Evolutionary conservation across 2,888 invertebrate genomes (phyloP).

Genomic region (Acanthoscelides obtectus): DNA sequence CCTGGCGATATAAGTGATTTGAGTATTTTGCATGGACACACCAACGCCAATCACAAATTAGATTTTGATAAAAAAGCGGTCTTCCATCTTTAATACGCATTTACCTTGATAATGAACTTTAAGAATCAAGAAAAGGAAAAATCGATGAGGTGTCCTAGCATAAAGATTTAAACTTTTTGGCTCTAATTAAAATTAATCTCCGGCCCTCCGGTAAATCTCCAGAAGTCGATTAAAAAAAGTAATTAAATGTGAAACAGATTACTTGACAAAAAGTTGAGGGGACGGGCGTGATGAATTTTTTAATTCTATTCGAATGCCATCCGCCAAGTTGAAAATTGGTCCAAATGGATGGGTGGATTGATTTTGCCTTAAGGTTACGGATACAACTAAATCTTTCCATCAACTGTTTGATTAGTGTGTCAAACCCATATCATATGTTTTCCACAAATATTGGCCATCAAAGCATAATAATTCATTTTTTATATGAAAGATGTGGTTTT

Average conservation of each 20-base stretch:
- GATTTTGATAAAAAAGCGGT: too few relatives aligned
- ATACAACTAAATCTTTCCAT: too few relatives aligned
- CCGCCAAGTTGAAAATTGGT: not conserved
- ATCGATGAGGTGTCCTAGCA: not conserved
- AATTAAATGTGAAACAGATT: constrained; percentile 34
- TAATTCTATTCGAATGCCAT: constrained; percentile 36
- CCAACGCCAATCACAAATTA: too few relatives aligned
- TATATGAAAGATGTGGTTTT: too few relatives aligned
- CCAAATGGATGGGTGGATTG: not conserved
- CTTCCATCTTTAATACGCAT: too few relatives aligned
- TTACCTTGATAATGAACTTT: too few relatives aligned
- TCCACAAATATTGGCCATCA: too few relatives aligned
- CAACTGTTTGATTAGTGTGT: too few relatives aligned
- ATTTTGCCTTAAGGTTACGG: not conserved
- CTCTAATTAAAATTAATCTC: constrained; percentile 25
- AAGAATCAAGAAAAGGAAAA: not conserved
- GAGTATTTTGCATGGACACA: too few relatives aligned
- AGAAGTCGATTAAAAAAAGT: constrained; percentile 33
- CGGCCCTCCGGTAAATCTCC: constrained; percentile 13
- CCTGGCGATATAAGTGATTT: too few relatives aligned
- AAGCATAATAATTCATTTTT: too few relatives aligned
- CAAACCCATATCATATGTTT: too few relatives aligned
- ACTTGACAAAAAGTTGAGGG: constrained; percentile 23
- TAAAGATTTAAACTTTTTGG: constrained; percentile 12
- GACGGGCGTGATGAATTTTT: constrained; percentile 31